Evolutionary conservation across 2,113 vertebrate genomes (phyloP), one percentile per base, ranked within the genome.

Genomic region (Cinclus mexicanus): DNA sequence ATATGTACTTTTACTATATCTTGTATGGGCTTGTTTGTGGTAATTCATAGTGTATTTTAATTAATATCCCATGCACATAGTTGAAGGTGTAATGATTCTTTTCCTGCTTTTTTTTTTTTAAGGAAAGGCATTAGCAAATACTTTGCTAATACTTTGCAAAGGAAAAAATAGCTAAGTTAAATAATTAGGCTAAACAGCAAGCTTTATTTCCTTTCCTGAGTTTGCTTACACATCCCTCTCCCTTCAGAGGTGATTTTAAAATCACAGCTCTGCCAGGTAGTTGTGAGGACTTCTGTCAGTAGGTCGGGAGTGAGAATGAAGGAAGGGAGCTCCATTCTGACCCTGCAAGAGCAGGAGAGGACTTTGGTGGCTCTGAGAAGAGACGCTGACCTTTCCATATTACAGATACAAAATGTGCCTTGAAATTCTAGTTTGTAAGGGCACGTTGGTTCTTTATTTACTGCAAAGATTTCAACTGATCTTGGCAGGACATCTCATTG

Each of bases 401-500:
- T 97, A 97, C 92, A 96, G 95, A 96, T 98, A 96, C 94, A 97
- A 97, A 98, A 98, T 97, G 96, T 71, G 87, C 97, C 98, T 98
- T 98, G 97, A 97, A 98, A 97, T 97, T 94, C 96, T 97, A 96
- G 94, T 98, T 98, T 98, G 97, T 98, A 97, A 98, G 98, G 96
- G 97, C 93, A 97, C 94, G 79, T 97, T 98, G 97, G 96, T 97
- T 98, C 98, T 98, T 98, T 98, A 98, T 99, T 98, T 99, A 98
- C 98, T 98, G 98, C 96, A 96, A 98, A 98, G 97, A 97, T 98
- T 98, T 98, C 97, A 97, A 98, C 98, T 98, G 99, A 99, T 99
- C 98, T 98, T 98, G 98, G 98, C 97, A 98, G 98, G 98, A 98
- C 98, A 98, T 98, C 98, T 98, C 98, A 98, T 98, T 98, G 98